Evolutionary conservation across 1,140 invertebrate species (phyloP).

Genomic region (Thalassaphorura encarpata): DNA sequence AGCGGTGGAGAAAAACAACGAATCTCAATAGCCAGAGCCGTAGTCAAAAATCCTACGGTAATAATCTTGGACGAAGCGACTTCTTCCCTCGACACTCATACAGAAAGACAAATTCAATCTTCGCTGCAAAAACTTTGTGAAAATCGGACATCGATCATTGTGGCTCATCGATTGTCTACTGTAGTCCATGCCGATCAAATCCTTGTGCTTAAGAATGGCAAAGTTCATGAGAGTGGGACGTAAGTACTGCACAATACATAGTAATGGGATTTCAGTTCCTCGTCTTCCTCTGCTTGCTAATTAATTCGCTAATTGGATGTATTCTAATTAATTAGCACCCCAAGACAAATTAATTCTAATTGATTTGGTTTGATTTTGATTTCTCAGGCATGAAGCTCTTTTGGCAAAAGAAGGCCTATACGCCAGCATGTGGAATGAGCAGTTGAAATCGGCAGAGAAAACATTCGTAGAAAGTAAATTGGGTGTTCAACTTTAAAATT

Average conservation of each 20-base stretch:
- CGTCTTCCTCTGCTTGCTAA: neutral
- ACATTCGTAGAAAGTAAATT: too few relatives aligned
- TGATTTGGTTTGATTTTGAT: too few relatives aligned
- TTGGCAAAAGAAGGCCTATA: conserved; percentile 38
- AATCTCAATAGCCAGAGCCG: conserved; percentile 80
- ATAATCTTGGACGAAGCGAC: conserved; percentile 85
- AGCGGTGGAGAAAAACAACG: conserved; percentile 83
- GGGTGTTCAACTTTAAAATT: too few relatives aligned
- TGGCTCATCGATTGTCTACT: conserved; percentile 49
- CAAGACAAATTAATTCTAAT: too few relatives aligned
- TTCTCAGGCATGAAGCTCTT: conserved; percentile 44
- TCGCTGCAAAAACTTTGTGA: conserved; percentile 40
- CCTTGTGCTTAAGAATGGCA: conserved; percentile 46
- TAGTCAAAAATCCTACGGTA: conserved; percentile 76
- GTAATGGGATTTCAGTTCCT: too few relatives aligned
- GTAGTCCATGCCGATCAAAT: conserved; percentile 50
- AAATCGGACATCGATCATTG: conserved; percentile 46
- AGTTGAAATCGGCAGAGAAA: conserved; percentile 39
- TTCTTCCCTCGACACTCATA: conserved; percentile 70
- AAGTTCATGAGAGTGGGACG: conserved; percentile 49
- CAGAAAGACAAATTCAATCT: conserved; percentile 70
- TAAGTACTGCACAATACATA: too few relatives aligned
- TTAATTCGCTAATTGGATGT: neutral
- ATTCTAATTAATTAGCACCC: neutral
- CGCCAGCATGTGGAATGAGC: conserved; percentile 45